Base-by-base conservation (phyloP, 1,140 invertebrate genomes). In the Euura saliciscinereae region DNA sequence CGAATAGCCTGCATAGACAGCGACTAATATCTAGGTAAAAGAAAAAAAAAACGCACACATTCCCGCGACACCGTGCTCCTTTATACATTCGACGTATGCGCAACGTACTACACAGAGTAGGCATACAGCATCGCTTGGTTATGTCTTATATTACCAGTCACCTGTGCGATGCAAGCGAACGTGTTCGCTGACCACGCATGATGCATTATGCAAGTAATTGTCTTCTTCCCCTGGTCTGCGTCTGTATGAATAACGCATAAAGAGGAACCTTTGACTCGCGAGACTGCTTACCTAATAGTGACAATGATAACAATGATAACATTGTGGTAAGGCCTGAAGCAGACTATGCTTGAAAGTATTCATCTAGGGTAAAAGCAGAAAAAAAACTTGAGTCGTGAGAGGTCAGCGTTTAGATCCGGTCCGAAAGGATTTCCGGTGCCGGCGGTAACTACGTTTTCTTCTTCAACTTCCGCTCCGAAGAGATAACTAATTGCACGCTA, bases 391-490 rank as follows among this genome's bases (percentile, higher is more conserved):
- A 59, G 13, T 11, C 51, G 51, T 59, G 51, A 59, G 51, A 59
- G 51, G 51, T 59, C 51, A 59, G 51, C 51, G 51, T 59, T 59
- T n/a, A 59, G 51, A 59, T 59, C 51, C 51, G 51, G 51, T 59
- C 51, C 13, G 8, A 59, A n/a, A 59, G 51, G 51, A 59, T 59
- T 59, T 59, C 51, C 51, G 51, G 51, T 59, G 51, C 51, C 51
- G 51, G 51, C 51, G 51, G 51, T n/a, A 59, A 59, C 51, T 59
- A n/a, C 51, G 51, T 11, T 59, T 59, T 59, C 51, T 59, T 59
- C 13, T 59, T 59, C 10, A 59, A 59, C 51, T 59, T 59, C 51
- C 51, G 51, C 51, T 59, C 51, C 8, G 13, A 59, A 59, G 51
- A 8, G 51, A 59, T 59, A 59, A 59, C 51, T 59, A 59, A 59